phyloP scores from a whole-genome alignment of 1,140 invertebrate species.

The Acromyrmex echinatior region DNA sequence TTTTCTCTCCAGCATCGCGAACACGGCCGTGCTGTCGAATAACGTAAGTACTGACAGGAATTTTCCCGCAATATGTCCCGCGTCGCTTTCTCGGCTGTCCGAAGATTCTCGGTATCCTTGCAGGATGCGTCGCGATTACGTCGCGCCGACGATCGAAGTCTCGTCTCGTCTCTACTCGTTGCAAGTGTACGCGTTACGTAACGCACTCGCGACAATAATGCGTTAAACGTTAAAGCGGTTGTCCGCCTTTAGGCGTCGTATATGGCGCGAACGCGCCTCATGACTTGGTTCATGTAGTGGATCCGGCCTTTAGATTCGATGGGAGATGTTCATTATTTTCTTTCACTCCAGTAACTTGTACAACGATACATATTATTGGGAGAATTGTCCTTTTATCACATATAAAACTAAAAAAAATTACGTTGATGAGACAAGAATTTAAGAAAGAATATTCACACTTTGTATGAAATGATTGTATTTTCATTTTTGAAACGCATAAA shows the following conservation, averaged over 20 bases:
- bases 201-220: slow-evolving; percentile 30
- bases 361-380: neutral
- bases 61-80: too few relatives aligned
- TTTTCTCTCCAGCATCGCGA: slow-evolving; percentile 83
- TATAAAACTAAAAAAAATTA: neutral
- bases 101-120: neutral
- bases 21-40: slow-evolving; percentile 77
- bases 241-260: neutral
- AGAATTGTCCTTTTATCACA: neutral
- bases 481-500: neutral
- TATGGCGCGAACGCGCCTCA: slow-evolving; percentile 1
- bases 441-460: too few relatives aligned
- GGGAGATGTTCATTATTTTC: neutral
- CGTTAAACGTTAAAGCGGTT: neutral
- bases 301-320: neutral
- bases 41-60: slow-evolving; percentile 79
- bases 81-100: neutral
- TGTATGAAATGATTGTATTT: neutral
- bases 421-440: too few relatives aligned
- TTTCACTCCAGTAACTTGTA: neutral
- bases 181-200: slow-evolving; percentile 35
- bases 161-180: neutral
- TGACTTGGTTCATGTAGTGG: neutral
- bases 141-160: neutral
- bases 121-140: neutral